A percentile compares a stretch with the other conserved stretches of the same genome.
Evolutionary conservation across 37 sponge, comb jelly and placozoan species (phyloP).

Genomic region (Ephydatia muelleri): DNA sequence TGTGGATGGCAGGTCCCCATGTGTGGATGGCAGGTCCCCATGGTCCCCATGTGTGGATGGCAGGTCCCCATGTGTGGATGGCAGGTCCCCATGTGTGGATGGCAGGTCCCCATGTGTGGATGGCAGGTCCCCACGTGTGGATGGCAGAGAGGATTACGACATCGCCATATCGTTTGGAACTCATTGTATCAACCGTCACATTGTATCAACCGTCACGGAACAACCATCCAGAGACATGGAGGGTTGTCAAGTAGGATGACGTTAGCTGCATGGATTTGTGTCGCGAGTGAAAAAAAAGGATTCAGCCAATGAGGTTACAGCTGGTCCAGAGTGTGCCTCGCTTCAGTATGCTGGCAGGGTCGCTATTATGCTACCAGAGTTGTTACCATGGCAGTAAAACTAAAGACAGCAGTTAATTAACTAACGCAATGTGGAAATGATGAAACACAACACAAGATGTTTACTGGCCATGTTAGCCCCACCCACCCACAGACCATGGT

Average conservation of each 20-base stretch:
- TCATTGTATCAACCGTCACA: background rate
- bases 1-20: too few relatives aligned
- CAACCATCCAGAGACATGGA: background rate
- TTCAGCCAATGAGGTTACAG: constrained; percentile 11
- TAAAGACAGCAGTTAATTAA: background rate
- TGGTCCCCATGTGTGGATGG: too few relatives aligned
- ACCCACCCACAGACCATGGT: background rate
- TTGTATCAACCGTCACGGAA: background rate
- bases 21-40: too few relatives aligned
- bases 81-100: too few relatives aligned
- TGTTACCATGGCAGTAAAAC: too few relatives aligned
- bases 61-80: too few relatives aligned
- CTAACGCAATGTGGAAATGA: background rate
- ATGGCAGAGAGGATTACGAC: too few relatives aligned
- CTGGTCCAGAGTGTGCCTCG: constrained; percentile 73
- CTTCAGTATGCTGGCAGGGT: background rate
- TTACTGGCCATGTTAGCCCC: background rate
- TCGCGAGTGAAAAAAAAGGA: constrained; percentile 69
- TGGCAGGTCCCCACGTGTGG: too few relatives aligned
- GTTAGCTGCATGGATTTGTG: background rate
- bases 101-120: too few relatives aligned
- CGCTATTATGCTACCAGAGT: too few relatives aligned
- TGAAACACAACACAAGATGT: background rate
- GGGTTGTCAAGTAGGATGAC: background rate
- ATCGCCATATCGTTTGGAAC: too few relatives aligned